phyloP scores from a whole-genome alignment of 2,888 invertebrate species.

The Dicycla oo region DNA sequence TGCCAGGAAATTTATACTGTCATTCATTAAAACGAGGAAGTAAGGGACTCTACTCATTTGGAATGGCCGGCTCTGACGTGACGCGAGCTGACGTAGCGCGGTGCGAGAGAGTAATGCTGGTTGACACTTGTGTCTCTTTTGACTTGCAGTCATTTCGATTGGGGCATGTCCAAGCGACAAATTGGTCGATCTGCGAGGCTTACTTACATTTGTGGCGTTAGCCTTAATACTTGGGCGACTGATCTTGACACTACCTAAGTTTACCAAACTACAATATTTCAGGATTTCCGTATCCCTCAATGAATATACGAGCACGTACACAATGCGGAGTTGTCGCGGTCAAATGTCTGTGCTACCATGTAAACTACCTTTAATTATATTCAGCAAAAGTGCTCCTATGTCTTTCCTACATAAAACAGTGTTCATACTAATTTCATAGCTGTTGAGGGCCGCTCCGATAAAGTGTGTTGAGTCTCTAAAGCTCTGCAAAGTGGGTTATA shows the following conservation, averaged over 20 bases:
- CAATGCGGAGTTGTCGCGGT: not conserved
- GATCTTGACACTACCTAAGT: not conserved
- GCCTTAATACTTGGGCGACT: not conserved
- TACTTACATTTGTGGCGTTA: not conserved
- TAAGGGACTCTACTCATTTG: slow-evolving; percentile 51
- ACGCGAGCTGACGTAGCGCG: slow-evolving; percentile 14
- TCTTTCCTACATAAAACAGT: slow-evolving; percentile 11
- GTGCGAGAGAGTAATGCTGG: slow-evolving; percentile 14
- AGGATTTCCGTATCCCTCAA: not conserved
- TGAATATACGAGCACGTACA: not conserved
- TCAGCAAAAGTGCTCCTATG: slow-evolving; percentile 11
- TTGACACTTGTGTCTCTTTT: slow-evolving; percentile 35
- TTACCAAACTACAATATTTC: not conserved
- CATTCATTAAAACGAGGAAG: slow-evolving; percentile 69
- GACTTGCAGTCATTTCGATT: slow-evolving; percentile 21
- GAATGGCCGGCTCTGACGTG: slow-evolving; percentile 45
- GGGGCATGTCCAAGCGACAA: not conserved
- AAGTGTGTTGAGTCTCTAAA: slow-evolving; percentile 42
- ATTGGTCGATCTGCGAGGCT: not conserved
- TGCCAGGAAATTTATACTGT: slow-evolving; percentile 66
- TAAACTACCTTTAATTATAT: not conserved
- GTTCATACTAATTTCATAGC: slow-evolving; percentile 31
- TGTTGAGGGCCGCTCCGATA: slow-evolving; percentile 7
- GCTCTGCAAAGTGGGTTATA: slow-evolving; percentile 60
- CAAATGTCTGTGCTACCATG: not conserved